Evolutionary conservation across 2,888 invertebrate genomes (phyloP).

Genomic region (Nephrotoma guestfalica): DNA sequence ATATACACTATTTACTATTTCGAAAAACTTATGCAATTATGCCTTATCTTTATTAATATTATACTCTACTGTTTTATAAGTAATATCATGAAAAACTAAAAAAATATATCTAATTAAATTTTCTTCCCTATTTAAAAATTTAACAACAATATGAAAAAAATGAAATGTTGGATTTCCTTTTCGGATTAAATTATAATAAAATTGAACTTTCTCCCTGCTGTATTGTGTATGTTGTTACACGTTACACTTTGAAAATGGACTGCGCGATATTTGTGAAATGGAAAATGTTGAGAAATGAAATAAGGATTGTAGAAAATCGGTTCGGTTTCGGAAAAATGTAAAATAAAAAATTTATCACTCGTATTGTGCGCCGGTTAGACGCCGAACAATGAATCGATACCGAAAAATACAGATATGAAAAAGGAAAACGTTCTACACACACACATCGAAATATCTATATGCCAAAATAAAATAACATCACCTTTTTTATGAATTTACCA

Average conservation of each 20-base stretch:
- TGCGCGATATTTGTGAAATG: constrained; percentile 2
- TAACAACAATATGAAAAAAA: background rate
- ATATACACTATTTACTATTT: background rate
- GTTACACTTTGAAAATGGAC: constrained; percentile 6
- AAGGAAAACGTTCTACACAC: background rate
- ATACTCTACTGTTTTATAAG: background rate
- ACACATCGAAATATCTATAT: background rate
- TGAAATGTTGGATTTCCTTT: background rate
- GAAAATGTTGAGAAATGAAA: background rate
- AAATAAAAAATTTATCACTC: background rate
- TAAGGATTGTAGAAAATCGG: background rate
- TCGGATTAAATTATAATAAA: background rate
- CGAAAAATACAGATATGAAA: background rate
- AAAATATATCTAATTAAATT: background rate
- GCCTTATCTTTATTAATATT: background rate
- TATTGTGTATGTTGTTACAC: constrained; percentile 3
- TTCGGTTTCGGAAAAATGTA: background rate
- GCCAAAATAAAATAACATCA: background rate
- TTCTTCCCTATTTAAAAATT: background rate
- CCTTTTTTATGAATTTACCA: background rate
- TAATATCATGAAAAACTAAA: background rate
- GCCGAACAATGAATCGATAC: background rate
- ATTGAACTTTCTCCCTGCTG: background rate
- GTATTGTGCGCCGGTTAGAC: background rate
- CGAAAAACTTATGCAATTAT: background rate